These are phyloP conservation scores for Parnassius apollo DNA, from an alignment of 2,888 invertebrate species.

Conservation along the genomic window DNA sequence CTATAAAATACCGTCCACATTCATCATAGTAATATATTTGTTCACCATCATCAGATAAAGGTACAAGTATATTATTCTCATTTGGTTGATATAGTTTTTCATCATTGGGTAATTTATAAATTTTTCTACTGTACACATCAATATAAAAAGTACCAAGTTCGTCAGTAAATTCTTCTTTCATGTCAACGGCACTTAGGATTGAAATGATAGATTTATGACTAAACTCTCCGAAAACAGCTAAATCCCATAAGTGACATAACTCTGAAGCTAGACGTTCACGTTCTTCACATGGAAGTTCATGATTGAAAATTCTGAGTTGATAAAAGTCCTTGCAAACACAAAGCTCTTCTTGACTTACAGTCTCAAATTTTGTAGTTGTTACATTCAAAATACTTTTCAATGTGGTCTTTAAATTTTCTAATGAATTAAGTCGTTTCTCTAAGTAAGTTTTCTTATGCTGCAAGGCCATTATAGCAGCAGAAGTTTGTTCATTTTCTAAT, in stretches of 20 bases:
- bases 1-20: conserved; percentile 68
- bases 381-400: conserved; percentile 46
- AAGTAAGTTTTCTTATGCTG: conserved; percentile 60
- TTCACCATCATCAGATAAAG: conserved; percentile 56
- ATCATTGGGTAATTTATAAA: conserved; percentile 59
- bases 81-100: conserved; percentile 60
- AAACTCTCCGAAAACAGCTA: conserved; percentile 58
- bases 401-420: conserved; percentile 60
- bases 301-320: conserved; percentile 67
- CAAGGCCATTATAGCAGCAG: conserved; percentile 60
- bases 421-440: conserved; percentile 48
- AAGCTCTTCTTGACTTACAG: conserved; percentile 43
- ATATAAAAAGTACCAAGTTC: conserved; percentile 63
- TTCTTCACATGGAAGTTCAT: conserved; percentile 53
- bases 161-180: conserved; percentile 65
- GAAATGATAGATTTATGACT: conserved; percentile 66
- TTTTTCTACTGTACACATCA: conserved; percentile 66
- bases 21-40: conserved; percentile 69
- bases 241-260: conserved; percentile 65
- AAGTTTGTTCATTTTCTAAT: conserved; percentile 50
- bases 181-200: conserved; percentile 62
- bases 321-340: conserved; percentile 66
- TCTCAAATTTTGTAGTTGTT: conserved; percentile 40
- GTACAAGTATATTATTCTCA: conserved; percentile 61
- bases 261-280: conserved; percentile 66